Evolutionary conservation across 2,888 invertebrate species (phyloP).

Genomic region (Himalopsyche kuldschensis): DNA sequence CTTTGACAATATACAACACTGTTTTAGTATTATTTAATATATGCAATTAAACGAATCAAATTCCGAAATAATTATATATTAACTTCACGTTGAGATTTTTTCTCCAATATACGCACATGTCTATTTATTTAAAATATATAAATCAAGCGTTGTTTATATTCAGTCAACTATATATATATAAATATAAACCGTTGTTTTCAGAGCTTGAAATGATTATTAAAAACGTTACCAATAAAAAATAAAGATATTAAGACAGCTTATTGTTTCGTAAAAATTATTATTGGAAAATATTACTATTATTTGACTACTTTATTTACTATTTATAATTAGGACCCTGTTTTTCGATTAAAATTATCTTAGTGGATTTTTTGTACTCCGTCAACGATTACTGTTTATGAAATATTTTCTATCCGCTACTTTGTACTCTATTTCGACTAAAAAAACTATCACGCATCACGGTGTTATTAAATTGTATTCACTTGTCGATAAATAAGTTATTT

Average conservation of each 20-base stretch:
- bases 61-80: too few species aligned
- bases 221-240: background rate
- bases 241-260: background rate
- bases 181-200: background rate
- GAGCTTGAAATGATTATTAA: background rate
- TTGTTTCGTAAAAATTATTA: background rate
- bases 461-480: background rate
- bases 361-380: conserved; percentile 28
- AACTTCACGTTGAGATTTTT: too few species aligned
- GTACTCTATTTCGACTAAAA: conserved; percentile 24
- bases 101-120: too few species aligned
- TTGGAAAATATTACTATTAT: background rate
- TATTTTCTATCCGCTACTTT: conserved; percentile 17
- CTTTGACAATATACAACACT: too few species aligned
- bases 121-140: too few species aligned
- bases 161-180: background rate
- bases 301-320: conserved; percentile 4
- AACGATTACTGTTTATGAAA: background rate
- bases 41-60: too few species aligned
- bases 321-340: conserved; percentile 24
- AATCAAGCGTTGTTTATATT: background rate
- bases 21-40: too few species aligned
- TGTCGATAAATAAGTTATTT: background rate
- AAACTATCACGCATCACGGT: conserved; percentile 2
- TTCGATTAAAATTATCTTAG: conserved; percentile 15